Evolutionary conservation across 64 coral and sea anemone species (phyloP).

Genomic region (Actinia equina): DNA sequence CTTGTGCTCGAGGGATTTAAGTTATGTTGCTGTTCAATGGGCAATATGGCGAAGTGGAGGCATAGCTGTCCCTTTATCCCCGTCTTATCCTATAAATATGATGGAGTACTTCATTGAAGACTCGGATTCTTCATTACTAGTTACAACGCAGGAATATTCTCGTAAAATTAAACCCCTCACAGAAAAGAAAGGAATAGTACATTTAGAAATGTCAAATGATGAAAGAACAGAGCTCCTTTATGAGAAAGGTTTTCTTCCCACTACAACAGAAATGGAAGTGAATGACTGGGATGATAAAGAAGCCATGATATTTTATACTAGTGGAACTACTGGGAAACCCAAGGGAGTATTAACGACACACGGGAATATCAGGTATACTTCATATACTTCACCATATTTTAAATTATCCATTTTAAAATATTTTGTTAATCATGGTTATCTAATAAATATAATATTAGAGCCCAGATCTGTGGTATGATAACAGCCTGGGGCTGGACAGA

Average conservation of each 20-base stretch:
- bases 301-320: constrained; percentile 91
- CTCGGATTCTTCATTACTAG: constrained; percentile 46
- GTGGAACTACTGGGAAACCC: constrained; percentile 88
- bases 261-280: constrained; percentile 50
- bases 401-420: no score
- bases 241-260: constrained; percentile 7
- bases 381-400: background rate
- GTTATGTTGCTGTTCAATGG: constrained; percentile 66
- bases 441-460: constrained; percentile 29
- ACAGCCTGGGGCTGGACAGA: constrained; percentile 83
- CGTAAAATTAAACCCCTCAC: constrained; percentile 47
- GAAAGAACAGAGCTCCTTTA: background rate
- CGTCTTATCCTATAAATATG: constrained; percentile 69
- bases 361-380: constrained; percentile 66
- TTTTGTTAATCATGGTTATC: no score
- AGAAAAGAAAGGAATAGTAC: constrained; percentile 23
- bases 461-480: constrained; percentile 67
- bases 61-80: constrained; percentile 77
- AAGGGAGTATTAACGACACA: constrained; percentile 93
- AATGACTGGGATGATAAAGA: constrained; percentile 65
- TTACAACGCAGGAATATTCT: constrained; percentile 51
- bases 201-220: constrained; percentile 39
- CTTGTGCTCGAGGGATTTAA: constrained; percentile 66
- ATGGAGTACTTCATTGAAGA: constrained; percentile 68
- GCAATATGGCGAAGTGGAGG: constrained; percentile 94